Base-by-base conservation (phyloP, 2,113 vertebrate species). In the Antigone vipio region DNA sequence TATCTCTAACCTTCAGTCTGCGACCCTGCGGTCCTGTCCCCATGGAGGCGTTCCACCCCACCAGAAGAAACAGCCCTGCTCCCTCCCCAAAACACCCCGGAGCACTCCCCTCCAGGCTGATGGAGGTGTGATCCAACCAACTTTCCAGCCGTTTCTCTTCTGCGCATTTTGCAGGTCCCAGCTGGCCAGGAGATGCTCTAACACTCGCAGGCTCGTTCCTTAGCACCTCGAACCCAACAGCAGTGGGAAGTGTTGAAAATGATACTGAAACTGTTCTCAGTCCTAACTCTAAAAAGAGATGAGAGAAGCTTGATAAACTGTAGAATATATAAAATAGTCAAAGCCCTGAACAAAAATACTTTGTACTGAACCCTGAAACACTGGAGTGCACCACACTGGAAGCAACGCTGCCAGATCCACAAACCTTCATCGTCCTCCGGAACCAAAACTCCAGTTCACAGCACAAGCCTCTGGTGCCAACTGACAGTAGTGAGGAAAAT, bases 61-160 rank as follows among this genome's bases (percentile, higher is more conserved):
- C 35, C 17, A 40, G 34, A 34, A 45, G 50, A 44, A 35, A 19
- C 8, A 29, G 38, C 7, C 2, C 17, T 55, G 26, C 24, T 73
- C 17, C 9, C 32, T 80, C 16, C n/a, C 32, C 68, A 42, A 2
- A 44, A 19, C 1, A 0, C 24, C 22, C 26, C 2, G 1, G 17
- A 50, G 52, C 2, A 40, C 3, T 19, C 32, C 30, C 29, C 35
- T 53, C 56, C 38, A 64, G 21, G n/a, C 45, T n/a, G 29, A 45
- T 1, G 3, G 50, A 42, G 40, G 40, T 9, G 59, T 3, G 67
- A 67, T n/a, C 53, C n/a, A 26, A 32, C 9, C 64, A 35, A 40
- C 72, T 47, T 49, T 15, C 35, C 55, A 45, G 6, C 64, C 23
- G 11, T 32, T n/a, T 22, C 64, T 34, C 64, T 32, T 24, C 23